Evolutionary conservation across 2,113 vertebrate genomes (phyloP).

Genomic region (Prionailurus bengalensis): DNA sequence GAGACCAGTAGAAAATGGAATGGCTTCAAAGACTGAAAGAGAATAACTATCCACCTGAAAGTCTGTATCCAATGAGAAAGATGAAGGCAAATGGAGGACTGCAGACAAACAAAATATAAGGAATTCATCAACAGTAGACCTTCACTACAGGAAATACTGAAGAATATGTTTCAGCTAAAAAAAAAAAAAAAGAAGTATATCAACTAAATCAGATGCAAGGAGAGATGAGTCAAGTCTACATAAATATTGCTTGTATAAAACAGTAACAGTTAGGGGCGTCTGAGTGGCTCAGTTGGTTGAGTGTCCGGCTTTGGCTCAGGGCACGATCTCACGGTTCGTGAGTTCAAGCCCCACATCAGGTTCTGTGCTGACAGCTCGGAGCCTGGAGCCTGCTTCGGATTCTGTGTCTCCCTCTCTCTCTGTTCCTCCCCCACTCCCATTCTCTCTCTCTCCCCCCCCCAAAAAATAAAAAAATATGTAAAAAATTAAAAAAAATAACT

Average conservation of each 20-base stretch:
- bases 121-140: neutral
- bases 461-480: too few relatives aligned
- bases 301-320: too few relatives aligned
- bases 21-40: constrained; percentile 40
- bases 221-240: neutral
- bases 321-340: too few relatives aligned
- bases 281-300: too few relatives aligned
- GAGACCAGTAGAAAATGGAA: constrained; percentile 41
- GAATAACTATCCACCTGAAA: constrained; percentile 36
- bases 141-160: neutral
- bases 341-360: too few relatives aligned
- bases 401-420: too few relatives aligned
- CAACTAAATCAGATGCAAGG: neutral
- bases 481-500: too few relatives aligned
- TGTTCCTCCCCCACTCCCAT: too few relatives aligned
- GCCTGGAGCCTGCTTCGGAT: too few relatives aligned
- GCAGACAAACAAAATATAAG: neutral
- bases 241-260: neutral
- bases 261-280: neutral
- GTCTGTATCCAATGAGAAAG: neutral
- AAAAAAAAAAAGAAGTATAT: neutral
- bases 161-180: neutral
- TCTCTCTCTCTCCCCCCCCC: too few relatives aligned
- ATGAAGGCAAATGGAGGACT: neutral
- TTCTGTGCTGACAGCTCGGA: too few relatives aligned